These are phyloP conservation scores for Frankliniella intonsa DNA, from an alignment of 2,888 invertebrate species.

Conservation along the genomic window DNA sequence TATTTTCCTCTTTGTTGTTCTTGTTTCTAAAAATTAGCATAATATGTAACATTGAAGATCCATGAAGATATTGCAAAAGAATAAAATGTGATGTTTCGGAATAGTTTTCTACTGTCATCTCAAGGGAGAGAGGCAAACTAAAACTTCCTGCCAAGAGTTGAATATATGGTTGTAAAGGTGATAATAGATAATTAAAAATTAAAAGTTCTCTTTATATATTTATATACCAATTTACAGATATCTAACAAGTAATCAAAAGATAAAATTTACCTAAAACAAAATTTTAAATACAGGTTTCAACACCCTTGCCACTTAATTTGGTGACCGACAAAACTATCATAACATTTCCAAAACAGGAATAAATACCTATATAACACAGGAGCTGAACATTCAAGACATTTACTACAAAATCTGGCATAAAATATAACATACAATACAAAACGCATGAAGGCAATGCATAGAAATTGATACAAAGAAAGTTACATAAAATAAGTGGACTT, in stretches of 20 bases:
- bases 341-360: conserved; percentile 6
- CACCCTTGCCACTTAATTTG: neutral
- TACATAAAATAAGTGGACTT: neutral
- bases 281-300: neutral
- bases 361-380: neutral
- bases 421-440: neutral
- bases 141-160: no score
- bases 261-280: conserved; percentile 18
- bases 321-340: neutral
- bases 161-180: no score
- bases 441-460: neutral
- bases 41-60: neutral
- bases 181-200: neutral
- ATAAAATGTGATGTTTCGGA: neutral
- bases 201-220: conserved; percentile 8
- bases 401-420: conserved; percentile 1
- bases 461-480: neutral
- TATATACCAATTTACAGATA: conserved; percentile 9
- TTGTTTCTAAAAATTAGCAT: neutral
- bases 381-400: neutral
- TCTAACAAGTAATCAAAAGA: conserved; percentile 21
- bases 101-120: no score
- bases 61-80: neutral
- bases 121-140: no score
- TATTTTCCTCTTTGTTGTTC: no score